These are phyloP conservation scores for Agriopis aurantiaria DNA, from an alignment of 2,888 invertebrate genomes.

Conservation along the genomic window DNA sequence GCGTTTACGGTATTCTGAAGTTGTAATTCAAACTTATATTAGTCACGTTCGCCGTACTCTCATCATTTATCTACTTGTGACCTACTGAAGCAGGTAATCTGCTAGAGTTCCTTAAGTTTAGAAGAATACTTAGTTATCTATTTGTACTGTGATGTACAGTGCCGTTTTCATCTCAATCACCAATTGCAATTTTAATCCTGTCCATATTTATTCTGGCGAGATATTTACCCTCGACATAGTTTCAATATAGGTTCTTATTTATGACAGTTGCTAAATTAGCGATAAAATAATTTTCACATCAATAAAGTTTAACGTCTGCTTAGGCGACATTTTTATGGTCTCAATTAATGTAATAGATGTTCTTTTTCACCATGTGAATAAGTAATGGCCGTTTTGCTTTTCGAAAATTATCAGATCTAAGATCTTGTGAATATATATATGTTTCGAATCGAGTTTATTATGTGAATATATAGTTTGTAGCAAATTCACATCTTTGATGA, in stretches of 20 bases:
- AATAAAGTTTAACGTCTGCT: constrained; percentile 25
- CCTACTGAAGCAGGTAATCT: not conserved
- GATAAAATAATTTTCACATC: constrained; percentile 27
- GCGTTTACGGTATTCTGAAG: constrained; percentile 24
- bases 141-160: not conserved
- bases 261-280: constrained; percentile 23
- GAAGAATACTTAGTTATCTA: not conserved
- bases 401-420: constrained; percentile 10
- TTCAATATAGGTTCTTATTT: constrained; percentile 12
- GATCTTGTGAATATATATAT: constrained; percentile 14
- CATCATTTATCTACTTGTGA: not conserved
- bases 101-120: not conserved
- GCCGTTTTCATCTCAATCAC: not conserved
- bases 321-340: constrained; percentile 27
- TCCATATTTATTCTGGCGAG: constrained; percentile 1
- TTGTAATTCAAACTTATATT: constrained; percentile 3
- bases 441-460: constrained; percentile 11
- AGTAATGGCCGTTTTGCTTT: constrained; percentile 25
- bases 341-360: constrained; percentile 28
- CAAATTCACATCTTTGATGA: constrained; percentile 27
- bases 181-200: constrained; percentile 8
- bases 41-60: not conserved
- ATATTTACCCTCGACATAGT: constrained; percentile 14
- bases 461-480: constrained; percentile 19
- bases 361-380: constrained; percentile 9